Conservation (phyloP, 2,888 invertebrate species). For the Drosophila recens region DNA sequence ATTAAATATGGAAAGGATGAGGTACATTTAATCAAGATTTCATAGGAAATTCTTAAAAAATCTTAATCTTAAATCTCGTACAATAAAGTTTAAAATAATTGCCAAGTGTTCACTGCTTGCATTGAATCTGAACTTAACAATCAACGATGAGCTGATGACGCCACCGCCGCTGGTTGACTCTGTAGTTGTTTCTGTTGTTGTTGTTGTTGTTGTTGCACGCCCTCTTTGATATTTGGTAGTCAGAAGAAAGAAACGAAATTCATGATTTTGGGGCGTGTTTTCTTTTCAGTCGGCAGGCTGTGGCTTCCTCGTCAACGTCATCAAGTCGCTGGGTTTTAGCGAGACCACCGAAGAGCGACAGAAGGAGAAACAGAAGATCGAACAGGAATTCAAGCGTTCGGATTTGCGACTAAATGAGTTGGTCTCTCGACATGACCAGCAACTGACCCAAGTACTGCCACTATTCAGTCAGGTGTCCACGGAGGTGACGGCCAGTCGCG, state of each 20-base stretch:
- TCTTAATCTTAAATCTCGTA: background rate
- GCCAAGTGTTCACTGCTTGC: too few species aligned
- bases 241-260: slow-evolving; percentile 18
- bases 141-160: slow-evolving; percentile 61
- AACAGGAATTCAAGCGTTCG: slow-evolving; percentile 96
- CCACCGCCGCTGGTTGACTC: slow-evolving; percentile 38
- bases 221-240: slow-evolving; percentile 54
- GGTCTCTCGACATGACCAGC: slow-evolving; percentile 94
- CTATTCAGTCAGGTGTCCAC: slow-evolving; percentile 92
- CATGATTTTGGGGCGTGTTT: slow-evolving; percentile 13
- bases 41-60: background rate
- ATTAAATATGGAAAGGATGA: slow-evolving; percentile 95
- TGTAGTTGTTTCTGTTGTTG: slow-evolving; percentile 25
- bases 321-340: slow-evolving; percentile 96
- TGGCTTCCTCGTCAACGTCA: slow-evolving; percentile 95
- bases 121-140: background rate
- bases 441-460: slow-evolving; percentile 90
- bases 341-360: slow-evolving; percentile 97
- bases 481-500: slow-evolving; percentile 91
- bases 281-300: slow-evolving; percentile 89
- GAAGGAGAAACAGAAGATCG: slow-evolving; percentile 96
- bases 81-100: background rate
- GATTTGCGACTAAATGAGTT: slow-evolving; percentile 95
- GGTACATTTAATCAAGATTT: slow-evolving; percentile 85
- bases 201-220: slow-evolving; percentile 51